Base-by-base conservation (phyloP, 64 coral and sea anemone genomes). In the Montipora cactus region DNA sequence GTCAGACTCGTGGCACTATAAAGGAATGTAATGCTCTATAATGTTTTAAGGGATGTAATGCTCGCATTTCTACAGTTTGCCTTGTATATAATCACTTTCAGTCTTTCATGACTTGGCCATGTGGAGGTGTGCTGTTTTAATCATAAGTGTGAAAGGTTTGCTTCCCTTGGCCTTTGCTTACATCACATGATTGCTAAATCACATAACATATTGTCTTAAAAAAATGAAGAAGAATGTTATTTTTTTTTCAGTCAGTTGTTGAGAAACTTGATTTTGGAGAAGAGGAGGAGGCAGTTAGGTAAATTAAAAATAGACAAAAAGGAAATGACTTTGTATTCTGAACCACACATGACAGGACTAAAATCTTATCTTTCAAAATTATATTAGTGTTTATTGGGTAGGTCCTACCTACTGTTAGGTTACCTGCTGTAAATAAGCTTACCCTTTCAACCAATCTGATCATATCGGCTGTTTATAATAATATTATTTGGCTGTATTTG, bases 241-340 rank as follows among this genome's bases (percentile, higher is more conserved):
- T 74, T 74, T 74, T 74, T 74, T 3, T 74, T 74, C 71, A 74
- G 71, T 74, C 71, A 10, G 71, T 74, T 74, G 71, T 74, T 74
- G 71, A 22, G 71, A 74, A 20, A 74, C 71, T 74, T 22, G 71
- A 74, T 20, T 74, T 74, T 44, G 71, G n/a, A 74, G 71, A 74
- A 74, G 19, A 25, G n/a, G 71, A 74, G 71, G 71, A 74, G 71
- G 71, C 21, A 74, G 21, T 20, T 22, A 28, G 71, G 71, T 74
- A 74, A 74, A 22, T 74, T 74, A 74, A 74, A 74, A 74, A 74
- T 74, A 74, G 71, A 74, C 71, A 74, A 74, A 74, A 74, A 74
- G 22, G 22, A 74, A 74, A 74, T 74, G 71, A 74, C 71, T 74
- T 28, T 74, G 71, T 74, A 74, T 74, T 74, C 20, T 74, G 71